These are phyloP conservation scores for Oreortyx pictus DNA, from an alignment of 2,797 vertebrate genomes.

Conservation along the genomic window DNA sequence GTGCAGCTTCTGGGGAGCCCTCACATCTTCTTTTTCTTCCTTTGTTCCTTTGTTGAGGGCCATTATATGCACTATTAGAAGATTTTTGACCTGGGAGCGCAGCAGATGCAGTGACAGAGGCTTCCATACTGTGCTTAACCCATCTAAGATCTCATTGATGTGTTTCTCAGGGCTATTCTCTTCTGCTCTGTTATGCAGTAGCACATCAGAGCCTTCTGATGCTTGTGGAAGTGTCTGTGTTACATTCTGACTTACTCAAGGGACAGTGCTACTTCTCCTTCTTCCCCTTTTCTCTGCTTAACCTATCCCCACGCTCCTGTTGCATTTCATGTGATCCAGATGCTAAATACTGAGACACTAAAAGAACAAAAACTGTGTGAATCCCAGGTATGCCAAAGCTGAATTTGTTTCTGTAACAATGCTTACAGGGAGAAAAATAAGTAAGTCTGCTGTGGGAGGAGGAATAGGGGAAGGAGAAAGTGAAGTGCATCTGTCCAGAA, in stretches of 20 bases:
- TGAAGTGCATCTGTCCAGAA: not conserved
- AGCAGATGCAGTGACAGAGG: not conserved
- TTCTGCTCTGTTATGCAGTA: conserved; percentile 45
- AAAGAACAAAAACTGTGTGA: not conserved
- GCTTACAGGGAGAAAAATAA: not conserved
- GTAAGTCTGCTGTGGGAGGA: not conserved
- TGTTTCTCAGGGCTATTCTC: conserved; percentile 43
- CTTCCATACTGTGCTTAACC: conserved; percentile 1
- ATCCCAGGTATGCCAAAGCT: not conserved
- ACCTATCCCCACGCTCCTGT: not conserved
- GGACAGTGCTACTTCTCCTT: not conserved
- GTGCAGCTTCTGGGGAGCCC: not conserved
- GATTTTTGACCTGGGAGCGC: not conserved
- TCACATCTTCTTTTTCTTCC: not conserved
- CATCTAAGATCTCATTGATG: not conserved
- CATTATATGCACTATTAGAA: conserved; percentile 37
- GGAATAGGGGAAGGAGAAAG: not conserved
- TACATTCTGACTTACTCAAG: conserved; percentile 8
- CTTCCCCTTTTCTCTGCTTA: not conserved
- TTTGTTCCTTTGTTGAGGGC: conserved; percentile 6
- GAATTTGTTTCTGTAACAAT: not conserved
- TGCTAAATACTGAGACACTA: not conserved
- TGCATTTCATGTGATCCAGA: not conserved
- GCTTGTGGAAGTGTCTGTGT: conserved; percentile 45
- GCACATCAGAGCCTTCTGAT: not conserved